Evolutionary conservation across 1,140 invertebrate species (phyloP).

Genomic region (Bombus picipes): DNA sequence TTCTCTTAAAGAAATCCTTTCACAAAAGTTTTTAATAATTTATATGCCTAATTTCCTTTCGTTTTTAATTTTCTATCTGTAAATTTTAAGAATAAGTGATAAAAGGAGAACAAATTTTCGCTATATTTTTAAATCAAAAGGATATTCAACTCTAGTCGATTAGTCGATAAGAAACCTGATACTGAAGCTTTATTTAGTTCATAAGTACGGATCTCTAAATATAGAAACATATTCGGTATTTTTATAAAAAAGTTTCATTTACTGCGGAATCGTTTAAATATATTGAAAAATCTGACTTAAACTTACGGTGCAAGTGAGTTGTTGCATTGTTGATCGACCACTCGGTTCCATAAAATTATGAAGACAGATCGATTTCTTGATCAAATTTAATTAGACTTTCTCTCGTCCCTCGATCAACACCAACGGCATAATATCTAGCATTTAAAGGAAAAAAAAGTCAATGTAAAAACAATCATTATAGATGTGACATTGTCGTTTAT

Average conservation of each 20-base stretch:
- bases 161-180: slow-evolving; percentile 32
- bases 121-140: neutral
- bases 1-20: neutral
- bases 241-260: slow-evolving; percentile 36
- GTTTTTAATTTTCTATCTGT: neutral
- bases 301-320: neutral
- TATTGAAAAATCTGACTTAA: neutral
- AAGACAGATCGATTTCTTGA: neutral
- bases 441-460: neutral
- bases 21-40: neutral
- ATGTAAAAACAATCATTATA: slow-evolving; percentile 9
- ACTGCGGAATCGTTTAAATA: neutral
- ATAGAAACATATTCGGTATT: slow-evolving; percentile 33
- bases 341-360: neutral
- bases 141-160: slow-evolving; percentile 10
- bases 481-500: neutral
- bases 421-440: neutral
- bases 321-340: slow-evolving; percentile 2
- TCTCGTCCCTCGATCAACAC: neutral
- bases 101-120: neutral
- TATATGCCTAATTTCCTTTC: neutral
- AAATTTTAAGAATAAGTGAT: neutral
- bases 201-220: slow-evolving; percentile 32
- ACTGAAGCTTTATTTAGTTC: slow-evolving; percentile 38
- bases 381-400: neutral